Percentiles rank a stretch among this genome's conserved stretches.
Conservation (phyloP, 2,888 invertebrate genomes). For the Polietes domitor region DNA sequence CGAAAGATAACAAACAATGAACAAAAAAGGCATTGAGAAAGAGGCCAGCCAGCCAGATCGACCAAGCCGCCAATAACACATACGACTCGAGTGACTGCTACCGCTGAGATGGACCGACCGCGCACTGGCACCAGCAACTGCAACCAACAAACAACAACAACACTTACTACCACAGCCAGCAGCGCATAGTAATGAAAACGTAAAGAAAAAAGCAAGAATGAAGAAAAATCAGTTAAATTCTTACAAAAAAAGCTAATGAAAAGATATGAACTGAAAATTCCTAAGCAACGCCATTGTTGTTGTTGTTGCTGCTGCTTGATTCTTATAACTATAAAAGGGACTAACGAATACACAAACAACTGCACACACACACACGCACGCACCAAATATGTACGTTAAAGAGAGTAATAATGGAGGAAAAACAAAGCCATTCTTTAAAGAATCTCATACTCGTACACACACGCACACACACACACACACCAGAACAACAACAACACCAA, state of each 20-base stretch:
- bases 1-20: conserved; percentile 60
- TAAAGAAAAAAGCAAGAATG: conserved; percentile 22
- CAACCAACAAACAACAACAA: background rate
- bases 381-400: conserved; percentile 5
- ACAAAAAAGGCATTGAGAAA: conserved; percentile 63
- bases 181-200: conserved; percentile 20
- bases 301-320: conserved; percentile 30
- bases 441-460: background rate
- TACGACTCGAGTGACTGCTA: background rate
- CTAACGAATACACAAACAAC: conserved; percentile 39
- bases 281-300: conserved; percentile 63
- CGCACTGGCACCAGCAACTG: background rate
- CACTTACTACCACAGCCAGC: background rate
- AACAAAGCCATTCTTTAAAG: conserved; percentile 21
- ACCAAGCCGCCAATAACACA: background rate
- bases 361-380: conserved; percentile 11
- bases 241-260: conserved; percentile 59
- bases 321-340: conserved; percentile 63
- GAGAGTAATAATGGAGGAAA: background rate
- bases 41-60: conserved; percentile 49
- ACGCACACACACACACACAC: background rate
- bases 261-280: conserved; percentile 66
- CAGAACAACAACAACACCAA: conserved; percentile 27
- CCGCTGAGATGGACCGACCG: background rate
- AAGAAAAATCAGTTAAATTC: conserved; percentile 65